These are phyloP conservation scores for Nothocercus nigrocapillus DNA, from an alignment of 2,113 vertebrate genomes.

Conservation along the genomic window DNA sequence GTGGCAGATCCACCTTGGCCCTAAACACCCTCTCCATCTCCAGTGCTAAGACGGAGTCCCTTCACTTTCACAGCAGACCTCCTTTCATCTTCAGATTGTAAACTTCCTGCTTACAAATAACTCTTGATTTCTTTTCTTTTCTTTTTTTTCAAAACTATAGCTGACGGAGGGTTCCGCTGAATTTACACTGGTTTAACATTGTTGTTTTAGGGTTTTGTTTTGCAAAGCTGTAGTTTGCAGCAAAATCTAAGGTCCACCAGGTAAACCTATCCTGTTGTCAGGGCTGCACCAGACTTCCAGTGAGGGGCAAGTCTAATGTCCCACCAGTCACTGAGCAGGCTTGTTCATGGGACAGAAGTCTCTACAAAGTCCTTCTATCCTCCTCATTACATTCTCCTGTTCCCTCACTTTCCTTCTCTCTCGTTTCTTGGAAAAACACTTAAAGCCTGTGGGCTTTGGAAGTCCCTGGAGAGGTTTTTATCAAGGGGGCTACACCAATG, in stretches of 20 bases:
- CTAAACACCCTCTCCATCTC: background rate
- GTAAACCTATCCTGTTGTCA: background rate
- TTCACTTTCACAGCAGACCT: background rate
- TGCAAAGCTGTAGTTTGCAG: background rate
- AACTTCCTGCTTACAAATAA: background rate
- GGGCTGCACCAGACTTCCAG: background rate
- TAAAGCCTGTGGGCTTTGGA: background rate
- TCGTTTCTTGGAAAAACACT: background rate
- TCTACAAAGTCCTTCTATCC: background rate
- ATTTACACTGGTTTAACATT: background rate
- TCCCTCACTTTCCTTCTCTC: background rate
- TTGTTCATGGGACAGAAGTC: background rate
- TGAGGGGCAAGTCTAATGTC: background rate
- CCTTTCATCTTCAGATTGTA: background rate
- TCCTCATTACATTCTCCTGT: rapidly evolving
- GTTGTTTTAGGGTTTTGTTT: background rate
- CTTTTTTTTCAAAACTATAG: background rate
- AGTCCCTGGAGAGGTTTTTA: background rate
- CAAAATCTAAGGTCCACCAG: rapidly evolving
- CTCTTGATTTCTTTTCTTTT: too few relatives aligned
- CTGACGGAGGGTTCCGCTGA: background rate
- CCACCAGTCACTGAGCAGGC: background rate
- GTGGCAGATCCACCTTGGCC: background rate
- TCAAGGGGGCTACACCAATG: background rate
- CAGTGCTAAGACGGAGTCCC: background rate